Evolutionary conservation across 2,797 vertebrate species (phyloP), one percentile per base, ranked within the genome.

Genomic region (Peromyscus melanophrys): DNA sequence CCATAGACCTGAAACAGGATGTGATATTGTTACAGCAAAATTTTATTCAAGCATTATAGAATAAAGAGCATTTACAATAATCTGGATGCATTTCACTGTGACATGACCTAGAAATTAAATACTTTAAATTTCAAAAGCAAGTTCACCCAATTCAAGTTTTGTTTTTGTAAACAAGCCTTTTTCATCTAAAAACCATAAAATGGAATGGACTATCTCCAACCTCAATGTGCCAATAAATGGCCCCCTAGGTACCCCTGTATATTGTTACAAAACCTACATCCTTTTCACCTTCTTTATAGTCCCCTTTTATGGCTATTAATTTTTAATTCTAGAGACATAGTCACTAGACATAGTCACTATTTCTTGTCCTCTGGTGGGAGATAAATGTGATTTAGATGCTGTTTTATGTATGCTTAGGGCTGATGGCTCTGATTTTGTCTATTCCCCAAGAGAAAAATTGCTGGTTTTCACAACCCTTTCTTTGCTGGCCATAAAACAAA

Each of bases 401-500:
- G 92, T 98, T 98, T 98, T 98, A 98, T 90, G 57, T 97, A 97
- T 95, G 91, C 97, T 98, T 96, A 89, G 69, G 75, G 90, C 67
- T 98, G 97, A 98, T 96, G 92, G 95, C 97, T 98, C 97, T 98
- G 97, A 97, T 90, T 97, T 75, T 96, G 97, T 98, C 91, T 97
- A 94, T 93, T 96, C 71, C 98, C 93, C 98, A 97, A 69, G 97
- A 97, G 98, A 98, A 98, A 97, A 95, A 96, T 97, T 96, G 80
- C 80, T 96, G 85, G 88, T 82, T 98, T 98, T 92, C 69, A 93
- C 75, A 97, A 86, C 86, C 96, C 93, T 40, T 84, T 98, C 96
- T 92, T 96, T 84, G 76, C 77, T 97, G 96, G 97, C 97, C 96
- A 96, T 98, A 98, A 98, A 98, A 92, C 97, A 98, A 99, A 98